A percentile compares a stretch with the other conserved stretches of the same genome.
These are phyloP conservation scores for Chascanopsetta lugubris DNA, from an alignment of 2,113 vertebrate genomes.

Conservation along the genomic window DNA sequence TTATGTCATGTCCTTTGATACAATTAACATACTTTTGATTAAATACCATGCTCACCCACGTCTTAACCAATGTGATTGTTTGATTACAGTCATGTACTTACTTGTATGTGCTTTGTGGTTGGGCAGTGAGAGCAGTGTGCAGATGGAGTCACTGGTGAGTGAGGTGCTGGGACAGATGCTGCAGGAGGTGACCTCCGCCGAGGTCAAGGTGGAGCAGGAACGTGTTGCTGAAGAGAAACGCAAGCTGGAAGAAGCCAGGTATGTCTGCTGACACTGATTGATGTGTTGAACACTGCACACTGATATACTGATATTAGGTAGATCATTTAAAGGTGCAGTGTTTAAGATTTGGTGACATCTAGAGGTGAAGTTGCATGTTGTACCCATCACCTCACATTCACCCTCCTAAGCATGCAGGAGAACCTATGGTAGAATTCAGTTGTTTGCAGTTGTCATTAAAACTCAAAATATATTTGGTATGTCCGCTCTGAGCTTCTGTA, in stretches of 20 bases:
- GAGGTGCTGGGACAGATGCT: constrained; percentile 81
- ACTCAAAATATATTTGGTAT: too few species aligned
- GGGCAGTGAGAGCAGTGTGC: constrained; percentile 79
- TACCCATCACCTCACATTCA: too few species aligned
- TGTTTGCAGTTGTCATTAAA: too few species aligned
- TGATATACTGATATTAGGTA: too few species aligned
- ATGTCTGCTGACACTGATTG: background rate
- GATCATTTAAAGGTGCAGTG: too few species aligned
- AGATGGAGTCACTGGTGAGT: constrained; percentile 79
- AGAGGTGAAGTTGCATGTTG: too few species aligned
- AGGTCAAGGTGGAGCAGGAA: constrained; percentile 78
- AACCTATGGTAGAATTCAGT: too few species aligned
- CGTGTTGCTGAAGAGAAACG: constrained; percentile 83
- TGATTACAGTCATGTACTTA: background rate
- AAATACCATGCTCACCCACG: background rate
- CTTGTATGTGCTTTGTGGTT: background rate
- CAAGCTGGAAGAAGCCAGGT: constrained; percentile 88
- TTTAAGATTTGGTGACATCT: too few species aligned
- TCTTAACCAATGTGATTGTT: background rate
- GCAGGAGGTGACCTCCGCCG: constrained; percentile 69
- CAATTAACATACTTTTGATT: background rate
- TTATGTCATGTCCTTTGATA: too few species aligned
- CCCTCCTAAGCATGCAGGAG: too few species aligned
- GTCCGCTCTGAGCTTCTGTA: too few species aligned
- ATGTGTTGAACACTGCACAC: background rate